Evolutionary conservation across 2,888 invertebrate genomes (phyloP).

Genomic region (Keiferia lycopersicella): DNA sequence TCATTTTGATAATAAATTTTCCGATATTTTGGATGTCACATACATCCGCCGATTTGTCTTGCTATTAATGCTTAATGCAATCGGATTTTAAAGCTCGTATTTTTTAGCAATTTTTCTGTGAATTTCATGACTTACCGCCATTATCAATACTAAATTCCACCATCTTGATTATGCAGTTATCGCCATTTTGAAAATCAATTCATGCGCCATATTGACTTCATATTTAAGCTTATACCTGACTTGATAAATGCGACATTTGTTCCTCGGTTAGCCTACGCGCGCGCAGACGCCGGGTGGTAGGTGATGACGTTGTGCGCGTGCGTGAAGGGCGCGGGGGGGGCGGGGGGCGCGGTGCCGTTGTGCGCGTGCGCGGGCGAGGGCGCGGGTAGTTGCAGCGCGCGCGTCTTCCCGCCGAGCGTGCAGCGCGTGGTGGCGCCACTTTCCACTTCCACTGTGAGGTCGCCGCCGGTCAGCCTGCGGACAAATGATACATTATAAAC

Average conservation of each 20-base stretch:
- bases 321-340: conserved; percentile 62
- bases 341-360: conserved; percentile 36
- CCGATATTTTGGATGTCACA: no score
- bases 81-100: no score
- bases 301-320: conserved; percentile 79
- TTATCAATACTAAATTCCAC: no score
- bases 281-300: conserved; percentile 71
- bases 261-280: conserved; percentile 46
- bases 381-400: conserved; percentile 68
- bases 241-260: not conserved
- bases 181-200: not conserved
- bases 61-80: no score
- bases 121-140: not conserved
- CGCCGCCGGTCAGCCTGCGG: conserved; percentile 84
- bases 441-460: conserved; percentile 87
- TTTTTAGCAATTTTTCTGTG: no score
- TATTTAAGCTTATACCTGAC: not conserved
- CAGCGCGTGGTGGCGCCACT: conserved; percentile 89
- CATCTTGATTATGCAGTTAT: no score
- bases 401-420: conserved; percentile 90
- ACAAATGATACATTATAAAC: not conserved
- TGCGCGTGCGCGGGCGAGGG: conserved; percentile 33
- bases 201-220: no score
- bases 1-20: no score
- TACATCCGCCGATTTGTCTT: no score